phyloP scores from a whole-genome alignment of 2,113 vertebrate species.

The Prietella phreatophila region DNA sequence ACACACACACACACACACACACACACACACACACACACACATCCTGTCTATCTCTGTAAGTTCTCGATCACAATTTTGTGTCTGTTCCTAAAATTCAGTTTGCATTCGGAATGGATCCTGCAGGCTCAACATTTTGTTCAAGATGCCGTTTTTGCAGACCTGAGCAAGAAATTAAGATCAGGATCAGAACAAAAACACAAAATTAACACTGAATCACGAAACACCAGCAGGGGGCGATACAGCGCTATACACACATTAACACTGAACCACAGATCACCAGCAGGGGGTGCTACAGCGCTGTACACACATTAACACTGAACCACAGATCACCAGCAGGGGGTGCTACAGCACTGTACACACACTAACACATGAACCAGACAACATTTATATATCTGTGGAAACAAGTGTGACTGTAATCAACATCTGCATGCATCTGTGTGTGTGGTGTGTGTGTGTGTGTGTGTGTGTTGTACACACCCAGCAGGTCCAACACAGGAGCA shows the following conservation, averaged over 20 bases:
- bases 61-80: neutral
- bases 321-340: too few species aligned
- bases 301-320: too few species aligned
- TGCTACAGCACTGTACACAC: too few species aligned
- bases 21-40: slow-evolving; percentile 18
- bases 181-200: neutral
- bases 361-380: too few species aligned
- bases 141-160: neutral
- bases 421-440: neutral
- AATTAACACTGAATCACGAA: neutral
- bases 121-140: neutral
- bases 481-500: slow-evolving; percentile 91
- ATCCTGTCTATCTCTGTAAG: neutral
- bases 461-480: slow-evolving; percentile 80
- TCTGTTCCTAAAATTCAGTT: neutral
- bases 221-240: too few species aligned
- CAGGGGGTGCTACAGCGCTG: too few species aligned
- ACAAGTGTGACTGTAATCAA: neutral
- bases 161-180: neutral
- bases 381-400: neutral
- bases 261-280: neutral
- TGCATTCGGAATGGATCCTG: neutral
- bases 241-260: neutral
- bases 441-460: neutral
- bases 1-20: slow-evolving; percentile 3